phyloP scores from a whole-genome alignment of 2,797 vertebrate genomes.

The Lagocephalus sceleratus region DNA sequence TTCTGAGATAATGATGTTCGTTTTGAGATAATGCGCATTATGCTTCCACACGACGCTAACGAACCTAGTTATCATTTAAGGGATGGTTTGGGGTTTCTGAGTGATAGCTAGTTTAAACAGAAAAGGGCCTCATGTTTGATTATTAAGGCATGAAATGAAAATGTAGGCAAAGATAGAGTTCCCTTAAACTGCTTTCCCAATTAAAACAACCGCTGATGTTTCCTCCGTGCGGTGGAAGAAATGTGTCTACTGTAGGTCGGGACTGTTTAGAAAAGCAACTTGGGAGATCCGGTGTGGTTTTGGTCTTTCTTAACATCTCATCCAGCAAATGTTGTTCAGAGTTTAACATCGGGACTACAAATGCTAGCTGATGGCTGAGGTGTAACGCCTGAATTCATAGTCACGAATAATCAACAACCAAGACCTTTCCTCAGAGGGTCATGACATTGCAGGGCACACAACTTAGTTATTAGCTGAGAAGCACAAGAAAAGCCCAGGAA shows the following conservation, averaged over 20 bases:
- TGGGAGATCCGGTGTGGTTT: constrained; percentile 38
- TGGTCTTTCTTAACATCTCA: constrained; percentile 47
- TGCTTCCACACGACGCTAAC: not conserved
- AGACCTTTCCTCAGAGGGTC: constrained; percentile 7
- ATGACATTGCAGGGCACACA: too few relatives aligned
- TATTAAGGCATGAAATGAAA: constrained; percentile 36
- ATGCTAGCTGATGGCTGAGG: constrained; percentile 19
- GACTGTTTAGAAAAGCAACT: constrained; percentile 25
- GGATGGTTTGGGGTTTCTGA: constrained; percentile 23
- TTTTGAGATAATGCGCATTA: constrained; percentile 23
- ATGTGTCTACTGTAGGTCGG: constrained; percentile 24
- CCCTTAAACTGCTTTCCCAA: constrained; percentile 54
- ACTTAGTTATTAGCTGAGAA: too few relatives aligned
- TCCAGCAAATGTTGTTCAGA: constrained; percentile 42
- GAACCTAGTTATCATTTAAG: not conserved
- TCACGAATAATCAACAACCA: constrained; percentile 25
- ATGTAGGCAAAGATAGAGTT: constrained; percentile 51
- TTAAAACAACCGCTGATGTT: constrained; percentile 63
- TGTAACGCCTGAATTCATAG: constrained; percentile 4
- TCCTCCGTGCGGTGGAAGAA: constrained; percentile 45
- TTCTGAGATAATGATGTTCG: constrained; percentile 12
- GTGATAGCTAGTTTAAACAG: constrained; percentile 42
- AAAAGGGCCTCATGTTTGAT: constrained; percentile 6
- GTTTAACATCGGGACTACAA: constrained; percentile 47
- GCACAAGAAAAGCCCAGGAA: too few relatives aligned